Evolutionary conservation across 2,888 invertebrate genomes (phyloP).

Genomic region (Sminthurides aquaticus): DNA sequence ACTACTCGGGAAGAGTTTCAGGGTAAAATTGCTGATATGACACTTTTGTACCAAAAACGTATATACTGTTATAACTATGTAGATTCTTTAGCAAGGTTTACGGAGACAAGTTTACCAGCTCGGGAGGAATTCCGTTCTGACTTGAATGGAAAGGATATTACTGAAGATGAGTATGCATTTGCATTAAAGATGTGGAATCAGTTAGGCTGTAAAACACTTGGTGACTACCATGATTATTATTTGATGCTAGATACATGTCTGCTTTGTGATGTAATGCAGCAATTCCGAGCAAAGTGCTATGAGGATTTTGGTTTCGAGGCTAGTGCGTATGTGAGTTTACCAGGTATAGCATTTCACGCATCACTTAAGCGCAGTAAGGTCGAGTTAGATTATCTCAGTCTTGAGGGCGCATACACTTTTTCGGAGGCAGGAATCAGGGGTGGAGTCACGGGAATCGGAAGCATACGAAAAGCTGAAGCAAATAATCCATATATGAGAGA

Average conservation of each 20-base stretch:
- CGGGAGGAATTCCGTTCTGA: conserved; percentile 22
- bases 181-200: conserved; percentile 33
- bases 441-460: conserved; percentile 39
- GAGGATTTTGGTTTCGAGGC: neutral
- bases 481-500: too few relatives aligned
- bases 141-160: conserved; percentile 21
- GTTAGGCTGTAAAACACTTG: conserved; percentile 36
- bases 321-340: neutral
- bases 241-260: conserved; percentile 9
- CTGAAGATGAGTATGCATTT: conserved; percentile 37
- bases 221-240: conserved; percentile 1
- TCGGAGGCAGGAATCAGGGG: conserved; percentile 33
- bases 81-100: conserved; percentile 20
- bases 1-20: neutral
- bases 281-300: neutral
- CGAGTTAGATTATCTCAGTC: too few relatives aligned
- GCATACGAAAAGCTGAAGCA: too few relatives aligned
- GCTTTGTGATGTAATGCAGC: neutral
- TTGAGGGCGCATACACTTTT: neutral
- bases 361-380: too few relatives aligned
- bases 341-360: neutral
- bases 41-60: conserved; percentile 24
- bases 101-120: conserved; percentile 21
- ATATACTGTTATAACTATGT: conserved; percentile 33
- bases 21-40: neutral